Evolutionary conservation across 2,113 vertebrate species (phyloP).

Genomic region (Channa maculata): DNA sequence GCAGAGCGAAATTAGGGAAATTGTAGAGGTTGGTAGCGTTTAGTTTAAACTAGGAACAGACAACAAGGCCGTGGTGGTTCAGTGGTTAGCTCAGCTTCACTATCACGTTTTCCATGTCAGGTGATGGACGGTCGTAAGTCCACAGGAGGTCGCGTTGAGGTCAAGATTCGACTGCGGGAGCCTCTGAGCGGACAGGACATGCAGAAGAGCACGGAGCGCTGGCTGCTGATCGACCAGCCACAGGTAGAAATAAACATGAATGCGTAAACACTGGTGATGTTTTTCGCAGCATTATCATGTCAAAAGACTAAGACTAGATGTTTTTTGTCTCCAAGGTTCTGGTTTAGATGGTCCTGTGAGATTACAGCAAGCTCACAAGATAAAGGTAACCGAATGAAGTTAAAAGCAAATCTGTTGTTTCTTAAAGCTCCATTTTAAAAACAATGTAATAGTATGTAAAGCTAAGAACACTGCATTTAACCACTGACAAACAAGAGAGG

Average conservation of each 20-base stretch:
- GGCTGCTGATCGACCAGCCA: constrained; percentile 90
- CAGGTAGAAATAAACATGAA: constrained; percentile 53
- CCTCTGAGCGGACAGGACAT: constrained; percentile 92
- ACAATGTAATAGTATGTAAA: too few species aligned
- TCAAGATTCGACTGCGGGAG: constrained; percentile 92
- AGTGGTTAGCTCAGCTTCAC: too few species aligned
- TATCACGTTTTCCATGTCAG: constrained; percentile 68
- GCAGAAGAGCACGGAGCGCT: constrained; percentile 90
- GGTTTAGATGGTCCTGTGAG: constrained; percentile 49
- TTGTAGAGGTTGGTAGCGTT: constrained; percentile 86
- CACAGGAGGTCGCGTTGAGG: constrained; percentile 94
- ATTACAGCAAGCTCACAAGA: constrained; percentile 1
- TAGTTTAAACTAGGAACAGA: too few species aligned
- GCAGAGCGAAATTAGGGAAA: constrained; percentile 95
- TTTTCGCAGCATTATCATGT: too few species aligned
- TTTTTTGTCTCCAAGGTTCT: constrained; percentile 39
- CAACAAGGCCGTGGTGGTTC: too few species aligned
- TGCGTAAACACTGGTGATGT: too few species aligned
- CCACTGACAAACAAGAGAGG: too few species aligned
- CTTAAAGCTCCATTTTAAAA: too few species aligned
- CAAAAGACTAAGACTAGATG: neutral
- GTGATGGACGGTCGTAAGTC: constrained; percentile 94
- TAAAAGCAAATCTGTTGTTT: too few species aligned
- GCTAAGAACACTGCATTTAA: too few species aligned
- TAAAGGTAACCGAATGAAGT: constrained; percentile 14